Evolutionary conservation across 2,113 vertebrate genomes (phyloP).

Genomic region (Aix galericulata): DNA sequence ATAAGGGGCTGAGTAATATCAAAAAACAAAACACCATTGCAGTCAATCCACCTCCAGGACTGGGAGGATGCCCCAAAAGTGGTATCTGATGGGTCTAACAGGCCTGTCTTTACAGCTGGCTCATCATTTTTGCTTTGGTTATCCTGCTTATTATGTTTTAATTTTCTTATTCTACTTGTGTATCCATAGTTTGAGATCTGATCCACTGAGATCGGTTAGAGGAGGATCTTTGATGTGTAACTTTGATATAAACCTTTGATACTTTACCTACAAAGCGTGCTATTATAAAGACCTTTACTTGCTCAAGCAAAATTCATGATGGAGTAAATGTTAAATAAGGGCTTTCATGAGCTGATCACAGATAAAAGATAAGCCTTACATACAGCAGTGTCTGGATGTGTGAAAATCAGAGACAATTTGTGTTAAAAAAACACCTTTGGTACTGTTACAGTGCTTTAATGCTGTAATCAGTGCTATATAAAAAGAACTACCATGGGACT

Average conservation of each 20-base stretch:
- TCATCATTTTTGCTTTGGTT: neutral
- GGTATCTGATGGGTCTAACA: neutral
- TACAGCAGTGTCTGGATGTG: neutral
- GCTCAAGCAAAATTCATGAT: neutral
- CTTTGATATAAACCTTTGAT: neutral
- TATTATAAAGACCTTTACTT: neutral
- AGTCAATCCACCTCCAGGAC: neutral
- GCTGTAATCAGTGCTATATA: neutral
- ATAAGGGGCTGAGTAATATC: neutral
- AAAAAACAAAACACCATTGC: neutral
- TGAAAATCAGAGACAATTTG: neutral
- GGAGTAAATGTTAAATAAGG: neutral
- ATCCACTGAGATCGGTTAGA: neutral
- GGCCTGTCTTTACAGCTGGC: neutral
- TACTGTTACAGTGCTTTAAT: neutral
- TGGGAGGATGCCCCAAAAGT: neutral
- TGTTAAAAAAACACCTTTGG: neutral
- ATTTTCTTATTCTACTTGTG: neutral
- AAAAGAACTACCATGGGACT: neutral
- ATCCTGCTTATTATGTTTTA: neutral
- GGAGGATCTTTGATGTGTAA: neutral
- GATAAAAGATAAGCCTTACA: neutral
- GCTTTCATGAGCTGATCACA: neutral
- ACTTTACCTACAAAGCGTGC: neutral
- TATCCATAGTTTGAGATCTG: neutral